Evolutionary conservation across 2,888 invertebrate species (phyloP).

Genomic region (Drosophila pseudotakahashii): DNA sequence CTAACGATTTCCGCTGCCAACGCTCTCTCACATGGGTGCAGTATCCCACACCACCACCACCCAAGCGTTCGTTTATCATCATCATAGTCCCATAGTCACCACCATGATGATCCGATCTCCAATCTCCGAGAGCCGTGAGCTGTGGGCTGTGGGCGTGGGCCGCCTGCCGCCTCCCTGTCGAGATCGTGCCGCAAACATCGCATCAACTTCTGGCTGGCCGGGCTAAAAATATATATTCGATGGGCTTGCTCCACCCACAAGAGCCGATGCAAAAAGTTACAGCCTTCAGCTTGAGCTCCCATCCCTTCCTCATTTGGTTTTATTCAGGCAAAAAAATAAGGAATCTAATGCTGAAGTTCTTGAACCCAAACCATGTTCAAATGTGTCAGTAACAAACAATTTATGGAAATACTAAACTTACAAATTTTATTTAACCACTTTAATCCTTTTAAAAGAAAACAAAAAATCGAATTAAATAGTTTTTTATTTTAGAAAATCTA

Average conservation of each 20-base stretch:
- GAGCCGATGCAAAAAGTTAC: neutral
- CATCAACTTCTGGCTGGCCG: constrained; percentile 52
- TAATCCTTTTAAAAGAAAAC: no score
- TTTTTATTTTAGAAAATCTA: no score
- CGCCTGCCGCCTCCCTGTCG: constrained; percentile 41
- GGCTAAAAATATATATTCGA: constrained; percentile 57
- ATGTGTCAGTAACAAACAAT: no score
- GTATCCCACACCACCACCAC: constrained; percentile 15
- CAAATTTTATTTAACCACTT: no score
- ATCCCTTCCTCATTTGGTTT: constrained; percentile 12
- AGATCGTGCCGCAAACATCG: constrained; percentile 56
- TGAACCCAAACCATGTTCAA: no score
- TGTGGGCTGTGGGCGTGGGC: constrained; percentile 44
- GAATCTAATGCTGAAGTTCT: neutral
- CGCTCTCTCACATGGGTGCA: constrained; percentile 44
- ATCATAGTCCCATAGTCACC: constrained; percentile 8
- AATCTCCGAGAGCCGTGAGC: constrained; percentile 27
- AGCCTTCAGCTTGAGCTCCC: constrained; percentile 30
- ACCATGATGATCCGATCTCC: constrained; percentile 29
- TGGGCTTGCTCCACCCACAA: constrained; percentile 42
- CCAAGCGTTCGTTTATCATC: constrained; percentile 39
- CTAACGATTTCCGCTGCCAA: constrained; percentile 74
- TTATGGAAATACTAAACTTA: no score
- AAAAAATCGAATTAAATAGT: no score
- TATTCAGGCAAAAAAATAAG: neutral